Evolutionary conservation across 1,140 invertebrate genomes (phyloP).

Genomic region (Heliothis subflexa): DNA sequence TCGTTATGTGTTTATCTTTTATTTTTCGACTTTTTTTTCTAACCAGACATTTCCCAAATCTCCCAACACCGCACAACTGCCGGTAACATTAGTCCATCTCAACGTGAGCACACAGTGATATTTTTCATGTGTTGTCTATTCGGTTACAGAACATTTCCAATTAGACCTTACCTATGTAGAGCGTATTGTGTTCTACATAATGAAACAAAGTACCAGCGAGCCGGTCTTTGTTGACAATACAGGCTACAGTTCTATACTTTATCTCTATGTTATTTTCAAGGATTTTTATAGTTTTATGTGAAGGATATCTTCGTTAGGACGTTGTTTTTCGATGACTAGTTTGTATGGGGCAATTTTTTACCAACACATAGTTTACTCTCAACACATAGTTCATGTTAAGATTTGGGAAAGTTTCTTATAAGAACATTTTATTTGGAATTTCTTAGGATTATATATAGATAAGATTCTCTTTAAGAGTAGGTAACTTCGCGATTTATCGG

Average conservation of each 20-base stretch:
- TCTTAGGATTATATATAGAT: no score
- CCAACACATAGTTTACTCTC: no score
- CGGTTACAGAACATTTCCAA: slow-evolving; percentile 27
- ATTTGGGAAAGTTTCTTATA: no score
- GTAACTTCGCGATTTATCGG: no score
- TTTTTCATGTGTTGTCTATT: slow-evolving; percentile 41
- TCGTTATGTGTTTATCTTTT: neutral
- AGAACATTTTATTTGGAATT: no score
- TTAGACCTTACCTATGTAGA: slow-evolving; percentile 37
- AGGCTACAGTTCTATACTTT: slow-evolving; percentile 1
- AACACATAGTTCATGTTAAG: no score
- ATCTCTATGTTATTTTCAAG: neutral
- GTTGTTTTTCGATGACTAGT: neutral
- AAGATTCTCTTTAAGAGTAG: no score
- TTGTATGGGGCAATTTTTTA: no score
- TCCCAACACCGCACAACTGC: neutral
- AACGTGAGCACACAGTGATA: slow-evolving; percentile 13
- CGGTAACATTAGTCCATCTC: slow-evolving; percentile 18
- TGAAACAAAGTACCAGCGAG: slow-evolving; percentile 28
- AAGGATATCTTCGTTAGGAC: no score
- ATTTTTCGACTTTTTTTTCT: neutral
- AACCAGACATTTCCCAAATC: neutral
- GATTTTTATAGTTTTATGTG: neutral
- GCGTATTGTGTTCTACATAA: slow-evolving; percentile 34
- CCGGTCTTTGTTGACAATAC: slow-evolving; percentile 9